phyloP scores from a whole-genome alignment of 2,113 vertebrate genomes.

The Columbina picui region DNA sequence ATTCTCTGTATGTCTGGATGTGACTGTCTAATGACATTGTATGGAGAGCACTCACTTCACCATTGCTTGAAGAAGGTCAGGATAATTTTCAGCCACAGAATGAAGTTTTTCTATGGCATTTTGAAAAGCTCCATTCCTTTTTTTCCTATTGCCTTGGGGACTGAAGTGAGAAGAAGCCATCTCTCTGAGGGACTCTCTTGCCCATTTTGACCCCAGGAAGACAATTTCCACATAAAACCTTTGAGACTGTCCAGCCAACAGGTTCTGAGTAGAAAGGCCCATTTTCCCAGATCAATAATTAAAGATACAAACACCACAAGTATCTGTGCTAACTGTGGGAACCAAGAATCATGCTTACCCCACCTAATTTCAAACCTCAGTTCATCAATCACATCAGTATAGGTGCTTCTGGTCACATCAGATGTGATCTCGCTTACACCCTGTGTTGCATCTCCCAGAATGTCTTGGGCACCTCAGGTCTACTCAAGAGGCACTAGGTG shows the following conservation, averaged over 20 bases:
- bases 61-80: background rate
- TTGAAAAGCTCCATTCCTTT: background rate
- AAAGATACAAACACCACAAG: background rate
- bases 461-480: background rate
- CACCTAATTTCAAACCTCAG: background rate
- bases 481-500: background rate
- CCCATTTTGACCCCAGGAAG: background rate
- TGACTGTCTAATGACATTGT: background rate
- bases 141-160: background rate
- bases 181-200: background rate
- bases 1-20: background rate
- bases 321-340: background rate
- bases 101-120: background rate
- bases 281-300: background rate
- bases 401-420: background rate
- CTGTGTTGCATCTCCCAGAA: background rate
- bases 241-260: background rate
- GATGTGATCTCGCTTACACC: background rate
- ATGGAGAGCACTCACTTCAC: background rate
- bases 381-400: background rate
- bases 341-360: background rate
- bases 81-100: background rate
- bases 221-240: background rate
- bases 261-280: background rate
- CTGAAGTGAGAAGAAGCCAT: background rate